phyloP scores from a whole-genome alignment of 1,140 invertebrate genomes.

The Solenopsis fugax region DNA sequence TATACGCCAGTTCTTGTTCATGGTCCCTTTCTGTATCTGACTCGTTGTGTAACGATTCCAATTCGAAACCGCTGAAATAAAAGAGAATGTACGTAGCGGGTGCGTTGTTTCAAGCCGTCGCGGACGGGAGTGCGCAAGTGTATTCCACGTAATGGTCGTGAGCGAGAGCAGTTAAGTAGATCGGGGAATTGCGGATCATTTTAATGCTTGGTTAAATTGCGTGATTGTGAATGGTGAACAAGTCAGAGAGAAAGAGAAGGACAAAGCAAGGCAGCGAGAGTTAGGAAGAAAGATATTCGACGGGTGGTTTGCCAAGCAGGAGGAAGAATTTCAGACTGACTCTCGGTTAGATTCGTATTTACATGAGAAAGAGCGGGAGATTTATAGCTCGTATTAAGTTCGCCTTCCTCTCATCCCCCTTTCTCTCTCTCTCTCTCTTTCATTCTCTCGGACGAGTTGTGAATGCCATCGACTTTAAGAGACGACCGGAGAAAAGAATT shows the following conservation, averaged over 20 bases:
- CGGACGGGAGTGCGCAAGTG: constrained; percentile 55
- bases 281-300: constrained; percentile 62
- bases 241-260: constrained; percentile 49
- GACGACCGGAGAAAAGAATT: constrained; percentile 20
- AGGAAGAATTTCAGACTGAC: constrained; percentile 63
- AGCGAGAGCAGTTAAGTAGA: constrained; percentile 79
- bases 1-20: constrained; percentile 5
- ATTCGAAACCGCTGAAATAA: constrained; percentile 27
- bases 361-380: constrained; percentile 79
- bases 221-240: constrained; percentile 79
- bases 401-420: neutral
- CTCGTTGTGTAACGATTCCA: constrained; percentile 32
- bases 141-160: constrained; percentile 65
- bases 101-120: constrained; percentile 57
- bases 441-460: constrained; percentile 26
- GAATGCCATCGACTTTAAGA: constrained; percentile 64
- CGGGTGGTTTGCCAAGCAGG: constrained; percentile 30
- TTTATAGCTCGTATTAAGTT: constrained; percentile 79
- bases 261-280: constrained; percentile 38
- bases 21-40: neutral
- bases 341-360: constrained; percentile 77
- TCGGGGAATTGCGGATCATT: constrained; percentile 81
- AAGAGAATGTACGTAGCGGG: constrained; percentile 42
- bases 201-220: constrained; percentile 82
- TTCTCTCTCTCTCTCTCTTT: neutral